These are phyloP conservation scores for Sacculina carcini DNA, from an alignment of 2,888 invertebrate species.

Conservation along the genomic window DNA sequence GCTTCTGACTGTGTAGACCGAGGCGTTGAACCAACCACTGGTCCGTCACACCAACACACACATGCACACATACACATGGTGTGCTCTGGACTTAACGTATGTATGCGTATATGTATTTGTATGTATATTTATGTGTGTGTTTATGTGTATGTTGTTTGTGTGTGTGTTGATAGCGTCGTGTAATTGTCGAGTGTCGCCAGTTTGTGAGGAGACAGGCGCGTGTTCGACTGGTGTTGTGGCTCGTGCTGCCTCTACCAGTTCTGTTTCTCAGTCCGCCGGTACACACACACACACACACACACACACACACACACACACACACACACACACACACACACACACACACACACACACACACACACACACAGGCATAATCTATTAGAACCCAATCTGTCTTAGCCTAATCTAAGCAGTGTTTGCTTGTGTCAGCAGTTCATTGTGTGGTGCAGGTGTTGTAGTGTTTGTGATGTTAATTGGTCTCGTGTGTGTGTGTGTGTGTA, in stretches of 20 bases:
- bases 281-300: not conserved
- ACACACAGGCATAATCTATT: not conserved
- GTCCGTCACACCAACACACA: not conserved
- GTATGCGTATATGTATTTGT: slow-evolving; percentile 1
- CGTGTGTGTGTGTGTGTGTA: not conserved
- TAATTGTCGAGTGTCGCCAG: not conserved
- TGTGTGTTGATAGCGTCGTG: not conserved
- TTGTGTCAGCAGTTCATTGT: not conserved
- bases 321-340: not conserved
- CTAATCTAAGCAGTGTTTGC: not conserved
- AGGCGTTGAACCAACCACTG: too few relatives aligned
- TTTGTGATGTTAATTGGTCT: not conserved
- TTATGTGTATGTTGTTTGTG: not conserved
- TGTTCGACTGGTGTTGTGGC: not conserved
- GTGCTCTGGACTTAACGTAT: not conserved
- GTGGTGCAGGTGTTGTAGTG: not conserved
- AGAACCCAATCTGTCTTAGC: not conserved
- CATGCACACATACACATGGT: not conserved
- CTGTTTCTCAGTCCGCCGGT: not conserved
- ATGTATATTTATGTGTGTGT: slow-evolving; percentile 1
- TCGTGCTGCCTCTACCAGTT: not conserved
- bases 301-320: not conserved
- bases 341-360: not conserved
- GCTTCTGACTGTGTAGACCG: too few relatives aligned
- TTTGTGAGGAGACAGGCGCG: not conserved